Evolutionary conservation across 2,113 vertebrate species (phyloP).

Genomic region (Antechinus stuartii): DNA sequence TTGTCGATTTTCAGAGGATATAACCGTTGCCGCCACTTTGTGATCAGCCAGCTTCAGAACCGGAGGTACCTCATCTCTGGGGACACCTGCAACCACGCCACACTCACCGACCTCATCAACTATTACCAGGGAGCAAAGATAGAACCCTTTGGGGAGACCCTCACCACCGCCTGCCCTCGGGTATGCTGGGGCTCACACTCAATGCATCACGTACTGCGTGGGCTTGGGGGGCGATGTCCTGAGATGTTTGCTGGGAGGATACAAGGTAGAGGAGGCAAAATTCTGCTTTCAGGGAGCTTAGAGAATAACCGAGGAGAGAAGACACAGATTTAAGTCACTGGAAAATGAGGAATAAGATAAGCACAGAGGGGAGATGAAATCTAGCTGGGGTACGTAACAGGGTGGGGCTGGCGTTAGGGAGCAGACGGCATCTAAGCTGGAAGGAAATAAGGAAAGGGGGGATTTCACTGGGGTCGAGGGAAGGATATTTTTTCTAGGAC

Average conservation of each 20-base stretch:
- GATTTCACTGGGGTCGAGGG: background rate
- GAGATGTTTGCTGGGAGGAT: background rate
- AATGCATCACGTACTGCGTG: background rate
- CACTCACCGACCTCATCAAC: conserved; percentile 84
- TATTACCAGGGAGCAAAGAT: conserved; percentile 86
- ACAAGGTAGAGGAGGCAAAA: background rate
- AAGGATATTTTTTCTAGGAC: background rate
- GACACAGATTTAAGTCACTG: background rate
- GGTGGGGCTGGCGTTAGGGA: background rate
- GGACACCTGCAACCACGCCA: conserved; percentile 82
- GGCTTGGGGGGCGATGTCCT: background rate
- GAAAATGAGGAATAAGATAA: background rate
- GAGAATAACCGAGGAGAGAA: background rate
- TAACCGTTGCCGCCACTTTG: conserved; percentile 91
- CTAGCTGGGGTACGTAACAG: background rate
- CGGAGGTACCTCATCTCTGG: conserved; percentile 87
- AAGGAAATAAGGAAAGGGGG: background rate
- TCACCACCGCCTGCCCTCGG: conserved; percentile 85
- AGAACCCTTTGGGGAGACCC: conserved; percentile 90
- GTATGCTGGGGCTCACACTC: conserved; percentile 74
- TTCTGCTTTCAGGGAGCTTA: background rate
- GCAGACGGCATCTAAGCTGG: background rate
- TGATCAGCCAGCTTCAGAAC: conserved; percentile 86
- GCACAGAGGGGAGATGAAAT: background rate
- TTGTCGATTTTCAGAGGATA: conserved; percentile 84